Conservation (phyloP, 1,140 invertebrate genomes). For the Proctacanthus coquilletti region DNA sequence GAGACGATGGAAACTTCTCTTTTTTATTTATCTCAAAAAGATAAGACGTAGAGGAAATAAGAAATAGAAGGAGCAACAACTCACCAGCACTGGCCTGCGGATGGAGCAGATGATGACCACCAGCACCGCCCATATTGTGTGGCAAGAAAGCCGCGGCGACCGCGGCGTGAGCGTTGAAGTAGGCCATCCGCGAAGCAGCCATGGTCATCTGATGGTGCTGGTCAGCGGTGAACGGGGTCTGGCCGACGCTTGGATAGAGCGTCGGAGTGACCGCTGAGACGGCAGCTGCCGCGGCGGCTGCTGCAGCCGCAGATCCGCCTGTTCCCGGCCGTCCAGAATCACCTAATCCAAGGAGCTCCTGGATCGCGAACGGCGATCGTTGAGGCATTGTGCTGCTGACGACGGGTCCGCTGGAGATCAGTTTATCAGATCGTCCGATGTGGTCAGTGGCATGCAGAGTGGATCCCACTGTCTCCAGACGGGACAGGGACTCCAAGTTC, state of each 20-base stretch:
- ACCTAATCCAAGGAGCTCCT: conserved; percentile 70
- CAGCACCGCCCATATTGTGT: conserved; percentile 32
- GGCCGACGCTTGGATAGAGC: conserved; percentile 13
- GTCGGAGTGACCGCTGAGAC: conserved; percentile 16
- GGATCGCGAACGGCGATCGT: conserved; percentile 79
- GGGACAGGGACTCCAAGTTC: no score
- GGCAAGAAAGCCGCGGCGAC: conserved; percentile 75
- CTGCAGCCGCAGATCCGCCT: conserved; percentile 24
- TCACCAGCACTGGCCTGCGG: conserved; percentile 6
- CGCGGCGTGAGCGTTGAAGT: conserved; percentile 72
- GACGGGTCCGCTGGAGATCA: no score
- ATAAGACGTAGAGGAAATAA: no score
- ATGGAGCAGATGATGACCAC: conserved; percentile 13
- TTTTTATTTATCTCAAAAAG: no score
- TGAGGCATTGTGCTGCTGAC: conserved; percentile 48
- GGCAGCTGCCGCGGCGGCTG: conserved; percentile 9
- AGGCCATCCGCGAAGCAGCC: conserved; percentile 64
- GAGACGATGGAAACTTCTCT: no score
- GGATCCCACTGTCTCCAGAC: no score
- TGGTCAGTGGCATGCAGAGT: no score
- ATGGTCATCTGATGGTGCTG: conserved; percentile 42
- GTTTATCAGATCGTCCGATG: no score
- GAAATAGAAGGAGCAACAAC: not conserved
- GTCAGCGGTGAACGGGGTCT: conserved; percentile 22
- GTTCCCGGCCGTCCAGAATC: conserved; percentile 19